A percentile compares a stretch with the other conserved stretches of the same genome.
phyloP scores from a whole-genome alignment of 2,888 invertebrate genomes.

The Pandemis heparana region DNA sequence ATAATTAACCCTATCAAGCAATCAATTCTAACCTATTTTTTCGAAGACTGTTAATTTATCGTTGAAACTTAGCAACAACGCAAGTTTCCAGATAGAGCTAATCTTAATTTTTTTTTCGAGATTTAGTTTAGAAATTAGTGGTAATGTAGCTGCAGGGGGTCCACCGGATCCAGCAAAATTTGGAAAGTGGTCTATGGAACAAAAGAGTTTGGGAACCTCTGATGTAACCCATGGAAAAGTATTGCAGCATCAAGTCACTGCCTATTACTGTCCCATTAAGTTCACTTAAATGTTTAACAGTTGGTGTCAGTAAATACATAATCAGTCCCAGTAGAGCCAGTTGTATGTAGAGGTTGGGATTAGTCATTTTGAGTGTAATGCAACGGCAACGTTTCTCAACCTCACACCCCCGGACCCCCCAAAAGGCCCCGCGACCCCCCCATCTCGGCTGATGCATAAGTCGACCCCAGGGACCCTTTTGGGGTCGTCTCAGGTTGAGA shows the following conservation, averaged over 20 bases:
- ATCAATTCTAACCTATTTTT: no score
- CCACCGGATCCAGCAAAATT: no score
- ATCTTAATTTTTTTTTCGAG: no score
- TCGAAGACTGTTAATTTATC: no score
- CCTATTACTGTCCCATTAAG: neutral
- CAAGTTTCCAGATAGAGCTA: no score
- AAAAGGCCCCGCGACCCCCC: conserved; percentile 30
- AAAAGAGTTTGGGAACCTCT: no score
- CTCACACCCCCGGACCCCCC: conserved; percentile 14
- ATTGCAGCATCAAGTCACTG: neutral
- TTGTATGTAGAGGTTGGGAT: conserved; percentile 11
- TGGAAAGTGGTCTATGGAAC: no score
- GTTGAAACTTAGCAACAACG: no score
- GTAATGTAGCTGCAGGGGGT: no score
- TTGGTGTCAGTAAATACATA: neutral
- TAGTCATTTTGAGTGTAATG: conserved; percentile 1
- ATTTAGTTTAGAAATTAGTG: no score
- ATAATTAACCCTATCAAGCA: no score
- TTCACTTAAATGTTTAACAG: neutral
- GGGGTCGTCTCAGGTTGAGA: conserved; percentile 34
- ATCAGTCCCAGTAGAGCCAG: neutral
- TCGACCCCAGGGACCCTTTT: conserved; percentile 27
- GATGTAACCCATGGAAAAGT: no score
- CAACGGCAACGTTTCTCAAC: conserved; percentile 36
- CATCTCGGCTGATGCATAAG: conserved; percentile 10